Evolutionary conservation across 1,140 invertebrate species (phyloP).

Genomic region (Harpegnathos saltator): DNA sequence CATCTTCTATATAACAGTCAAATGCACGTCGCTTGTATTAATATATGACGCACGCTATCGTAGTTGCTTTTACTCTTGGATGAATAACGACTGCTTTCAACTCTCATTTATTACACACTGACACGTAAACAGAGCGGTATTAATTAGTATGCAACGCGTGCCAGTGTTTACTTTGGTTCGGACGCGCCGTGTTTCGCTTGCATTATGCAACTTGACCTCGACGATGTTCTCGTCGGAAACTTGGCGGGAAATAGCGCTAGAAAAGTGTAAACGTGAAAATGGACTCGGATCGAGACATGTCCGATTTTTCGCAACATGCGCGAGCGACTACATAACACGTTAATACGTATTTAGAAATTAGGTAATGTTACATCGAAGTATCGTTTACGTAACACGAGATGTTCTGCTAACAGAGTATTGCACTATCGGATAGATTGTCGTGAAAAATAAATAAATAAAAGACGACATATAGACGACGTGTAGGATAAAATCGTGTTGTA

Average conservation of each 20-base stretch:
- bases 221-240: neutral
- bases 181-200: neutral
- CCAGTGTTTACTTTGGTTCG: conserved; percentile 6
- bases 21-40: neutral
- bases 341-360: neutral
- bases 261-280: neutral
- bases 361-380: too few relatives aligned
- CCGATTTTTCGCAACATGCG: neutral
- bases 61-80: neutral
- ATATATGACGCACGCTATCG: neutral
- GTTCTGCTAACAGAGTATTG: too few relatives aligned
- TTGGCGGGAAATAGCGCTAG: neutral
- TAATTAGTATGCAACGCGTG: conserved; percentile 20
- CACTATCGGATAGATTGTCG: too few relatives aligned
- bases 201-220: neutral
- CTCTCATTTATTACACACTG: conserved; percentile 8
- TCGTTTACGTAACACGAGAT: too few relatives aligned
- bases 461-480: too few relatives aligned
- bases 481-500: too few relatives aligned
- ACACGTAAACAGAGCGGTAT: conserved; percentile 29
- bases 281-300: neutral
- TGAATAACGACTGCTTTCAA: neutral
- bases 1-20: neutral
- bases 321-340: neutral
- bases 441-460: too few relatives aligned